Conservation (phyloP, 2,113 vertebrate genomes). For the Carettochelys insculpta region DNA sequence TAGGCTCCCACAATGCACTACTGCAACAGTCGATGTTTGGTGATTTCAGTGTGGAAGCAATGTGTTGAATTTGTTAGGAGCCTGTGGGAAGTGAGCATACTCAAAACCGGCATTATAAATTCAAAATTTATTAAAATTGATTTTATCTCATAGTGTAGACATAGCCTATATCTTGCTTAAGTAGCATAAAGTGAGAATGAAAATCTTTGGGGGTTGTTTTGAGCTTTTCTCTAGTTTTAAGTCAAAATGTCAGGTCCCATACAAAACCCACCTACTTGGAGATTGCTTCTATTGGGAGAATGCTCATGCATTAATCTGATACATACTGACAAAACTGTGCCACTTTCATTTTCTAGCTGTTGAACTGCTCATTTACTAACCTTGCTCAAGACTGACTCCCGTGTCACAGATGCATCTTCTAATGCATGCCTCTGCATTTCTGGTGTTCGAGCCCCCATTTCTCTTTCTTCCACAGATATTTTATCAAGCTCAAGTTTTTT, state of each 20-base stretch:
- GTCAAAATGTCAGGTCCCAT: background rate
- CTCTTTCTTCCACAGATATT: conserved; percentile 71
- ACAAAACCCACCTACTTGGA: background rate
- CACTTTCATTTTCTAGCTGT: background rate
- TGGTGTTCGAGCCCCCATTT: conserved; percentile 62
- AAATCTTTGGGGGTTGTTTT: background rate
- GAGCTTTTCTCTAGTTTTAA: background rate
- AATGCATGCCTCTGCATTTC: conserved; percentile 56
- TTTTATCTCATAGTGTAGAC: too few species aligned
- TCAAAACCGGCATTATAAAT: too few species aligned
- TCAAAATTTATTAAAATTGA: too few species aligned
- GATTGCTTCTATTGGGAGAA: too few species aligned
- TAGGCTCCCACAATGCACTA: too few species aligned
- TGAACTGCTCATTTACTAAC: conserved; percentile 55
- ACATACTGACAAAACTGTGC: background rate
- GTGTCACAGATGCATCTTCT: conserved; percentile 37
- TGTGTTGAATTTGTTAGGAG: too few species aligned
- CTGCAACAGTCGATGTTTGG: too few species aligned
- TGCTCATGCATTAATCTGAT: background rate
- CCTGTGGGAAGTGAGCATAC: too few species aligned
- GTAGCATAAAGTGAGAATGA: background rate
- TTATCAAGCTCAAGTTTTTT: conserved; percentile 73
- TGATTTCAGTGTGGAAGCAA: too few species aligned
- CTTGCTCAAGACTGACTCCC: conserved; percentile 66
- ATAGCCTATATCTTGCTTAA: background rate